Conservation (phyloP, 2,888 invertebrate species). For the Rhingia rostrata region DNA sequence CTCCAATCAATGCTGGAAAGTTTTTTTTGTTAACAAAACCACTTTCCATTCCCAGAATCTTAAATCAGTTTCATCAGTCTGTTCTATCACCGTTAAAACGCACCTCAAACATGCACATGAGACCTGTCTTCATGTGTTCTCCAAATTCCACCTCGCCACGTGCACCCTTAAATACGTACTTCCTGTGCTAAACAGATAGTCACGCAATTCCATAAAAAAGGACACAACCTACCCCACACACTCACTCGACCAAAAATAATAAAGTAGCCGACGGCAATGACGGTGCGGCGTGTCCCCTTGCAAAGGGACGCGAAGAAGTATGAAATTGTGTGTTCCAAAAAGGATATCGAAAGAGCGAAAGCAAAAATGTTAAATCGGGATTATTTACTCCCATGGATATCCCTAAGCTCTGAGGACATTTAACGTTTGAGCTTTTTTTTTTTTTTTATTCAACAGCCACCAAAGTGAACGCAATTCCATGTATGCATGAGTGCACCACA, state of each 20-base stretch:
- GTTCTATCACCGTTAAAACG: constrained; percentile 47
- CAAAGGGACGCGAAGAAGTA: background rate
- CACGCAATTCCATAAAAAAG: constrained; percentile 50
- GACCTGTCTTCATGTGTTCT: constrained; percentile 20
- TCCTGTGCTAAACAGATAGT: constrained; percentile 65
- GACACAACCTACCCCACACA: background rate
- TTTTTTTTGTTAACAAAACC: constrained; percentile 23
- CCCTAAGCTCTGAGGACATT: constrained; percentile 72
- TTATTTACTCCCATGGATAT: constrained; percentile 69
- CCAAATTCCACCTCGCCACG: constrained; percentile 30
- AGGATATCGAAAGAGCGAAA: constrained; percentile 69
- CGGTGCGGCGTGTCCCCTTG: constrained; percentile 26
- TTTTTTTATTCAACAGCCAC: constrained; percentile 67
- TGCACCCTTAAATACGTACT: constrained; percentile 65
- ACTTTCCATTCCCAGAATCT: constrained; percentile 58
- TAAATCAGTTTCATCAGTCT: constrained; percentile 56
- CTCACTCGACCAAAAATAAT: constrained; percentile 55
- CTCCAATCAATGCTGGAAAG: background rate
- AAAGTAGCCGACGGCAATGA: constrained; percentile 71
- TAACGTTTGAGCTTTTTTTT: constrained; percentile 69
- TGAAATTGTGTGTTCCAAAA: constrained; percentile 23
- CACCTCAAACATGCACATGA: constrained; percentile 62
- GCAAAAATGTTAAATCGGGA: constrained; percentile 73
- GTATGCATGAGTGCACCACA: constrained; percentile 57
- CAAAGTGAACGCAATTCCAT: constrained; percentile 58